phyloP scores from a whole-genome alignment of 2,797 vertebrate species.

The Hoplostethus mediterraneus region DNA sequence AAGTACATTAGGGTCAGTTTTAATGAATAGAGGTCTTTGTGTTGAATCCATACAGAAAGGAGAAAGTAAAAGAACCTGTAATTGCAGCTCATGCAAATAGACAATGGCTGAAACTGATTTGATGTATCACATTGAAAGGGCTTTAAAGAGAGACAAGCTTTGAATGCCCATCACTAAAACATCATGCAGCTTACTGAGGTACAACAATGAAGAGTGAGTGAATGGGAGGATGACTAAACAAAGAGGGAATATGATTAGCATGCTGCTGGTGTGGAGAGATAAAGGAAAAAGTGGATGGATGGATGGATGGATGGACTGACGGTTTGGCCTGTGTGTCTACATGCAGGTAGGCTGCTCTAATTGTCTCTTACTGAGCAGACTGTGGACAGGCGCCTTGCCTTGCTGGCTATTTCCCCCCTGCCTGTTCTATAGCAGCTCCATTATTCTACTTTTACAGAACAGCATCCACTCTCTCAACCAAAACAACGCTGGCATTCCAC shows the following conservation, averaged over 20 bases:
- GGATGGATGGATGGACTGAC: neutral
- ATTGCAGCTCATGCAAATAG: slow-evolving; percentile 15
- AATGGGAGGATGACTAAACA: slow-evolving; percentile 56
- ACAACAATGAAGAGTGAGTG: slow-evolving; percentile 52
- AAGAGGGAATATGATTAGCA: slow-evolving; percentile 34
- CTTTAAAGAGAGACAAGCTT: slow-evolving; percentile 32
- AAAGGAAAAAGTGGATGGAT: slow-evolving; percentile 28
- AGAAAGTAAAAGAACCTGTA: slow-evolving; percentile 27
- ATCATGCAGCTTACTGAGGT: slow-evolving; percentile 46
- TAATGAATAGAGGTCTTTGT: neutral
- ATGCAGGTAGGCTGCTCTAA: neutral
- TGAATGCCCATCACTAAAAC: slow-evolving; percentile 47
- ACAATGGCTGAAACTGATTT: slow-evolving; percentile 24
- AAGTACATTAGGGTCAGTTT: neutral
- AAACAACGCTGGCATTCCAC: too few species aligned
- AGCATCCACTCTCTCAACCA: too few species aligned
- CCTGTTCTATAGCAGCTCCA: too few species aligned
- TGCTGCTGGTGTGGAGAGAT: slow-evolving; percentile 59
- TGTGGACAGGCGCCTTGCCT: too few species aligned
- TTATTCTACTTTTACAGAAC: too few species aligned
- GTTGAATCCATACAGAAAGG: slow-evolving; percentile 4
- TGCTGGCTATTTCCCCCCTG: too few species aligned
- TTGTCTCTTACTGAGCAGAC: too few species aligned
- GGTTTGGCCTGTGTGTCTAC: neutral
- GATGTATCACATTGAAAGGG: slow-evolving; percentile 38